Percentiles rank a stretch among this genome's conserved stretches.
Evolutionary conservation across 2,888 invertebrate genomes (phyloP).

Genomic region (Tetropium fuscum): DNA sequence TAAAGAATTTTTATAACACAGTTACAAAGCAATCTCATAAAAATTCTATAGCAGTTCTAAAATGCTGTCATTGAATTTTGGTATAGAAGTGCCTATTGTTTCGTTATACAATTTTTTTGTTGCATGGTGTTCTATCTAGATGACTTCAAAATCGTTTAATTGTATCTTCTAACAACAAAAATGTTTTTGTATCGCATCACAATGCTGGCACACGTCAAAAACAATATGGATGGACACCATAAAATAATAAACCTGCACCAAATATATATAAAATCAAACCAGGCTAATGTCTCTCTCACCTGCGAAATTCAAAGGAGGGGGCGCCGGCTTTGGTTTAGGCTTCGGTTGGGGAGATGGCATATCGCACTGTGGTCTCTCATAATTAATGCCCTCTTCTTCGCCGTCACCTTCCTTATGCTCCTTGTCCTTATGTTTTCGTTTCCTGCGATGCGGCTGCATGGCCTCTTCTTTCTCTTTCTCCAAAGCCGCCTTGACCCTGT

Average conservation of each 20-base stretch:
- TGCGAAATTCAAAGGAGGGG: slow-evolving; percentile 82
- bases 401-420: slow-evolving; percentile 49
- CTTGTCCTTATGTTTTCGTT: slow-evolving; percentile 64
- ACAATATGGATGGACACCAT: not conserved
- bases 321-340: slow-evolving; percentile 73
- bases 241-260: not conserved
- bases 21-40: too few relatives aligned
- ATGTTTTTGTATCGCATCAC: too few relatives aligned
- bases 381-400: slow-evolving; percentile 49
- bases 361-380: slow-evolving; percentile 55
- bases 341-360: slow-evolving; percentile 66
- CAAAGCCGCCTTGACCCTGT: slow-evolving; percentile 83
- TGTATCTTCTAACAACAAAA: too few relatives aligned
- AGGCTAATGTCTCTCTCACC: slow-evolving; percentile 59
- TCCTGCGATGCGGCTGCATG: slow-evolving; percentile 74
- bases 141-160: too few relatives aligned
- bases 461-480: slow-evolving; percentile 79
- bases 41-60: too few relatives aligned
- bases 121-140: too few relatives aligned
- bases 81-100: too few relatives aligned
- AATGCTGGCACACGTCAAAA: not conserved
- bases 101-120: too few relatives aligned
- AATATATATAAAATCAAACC: not conserved
- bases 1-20: too few relatives aligned
- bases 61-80: too few relatives aligned